Conservation (phyloP, 2,797 vertebrate species). For the Eremophila alpestris region DNA sequence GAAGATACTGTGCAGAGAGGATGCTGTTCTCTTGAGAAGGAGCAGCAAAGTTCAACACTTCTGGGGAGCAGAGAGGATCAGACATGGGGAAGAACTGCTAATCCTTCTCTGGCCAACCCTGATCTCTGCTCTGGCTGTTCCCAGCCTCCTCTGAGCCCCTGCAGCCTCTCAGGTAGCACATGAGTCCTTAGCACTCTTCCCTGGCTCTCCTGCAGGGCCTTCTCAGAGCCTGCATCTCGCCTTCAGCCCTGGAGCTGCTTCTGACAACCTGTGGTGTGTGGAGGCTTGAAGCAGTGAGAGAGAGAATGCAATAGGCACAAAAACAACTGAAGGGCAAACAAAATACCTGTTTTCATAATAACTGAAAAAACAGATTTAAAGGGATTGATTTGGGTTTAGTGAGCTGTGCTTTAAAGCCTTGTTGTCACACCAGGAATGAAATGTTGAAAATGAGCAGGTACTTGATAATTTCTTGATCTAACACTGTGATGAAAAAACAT, state of each 20-base stretch:
- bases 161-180: background rate
- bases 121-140: accelerated
- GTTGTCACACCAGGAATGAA: background rate
- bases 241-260: background rate
- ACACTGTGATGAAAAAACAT: background rate
- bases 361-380: background rate
- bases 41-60: background rate
- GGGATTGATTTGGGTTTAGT: background rate
- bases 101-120: background rate
- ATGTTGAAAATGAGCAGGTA: background rate
- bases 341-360: background rate
- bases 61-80: background rate
- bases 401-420: background rate
- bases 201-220: background rate
- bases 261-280: background rate
- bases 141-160: background rate
- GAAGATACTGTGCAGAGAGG: background rate
- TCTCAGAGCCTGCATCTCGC: background rate
- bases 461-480: background rate
- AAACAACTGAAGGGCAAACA: background rate
- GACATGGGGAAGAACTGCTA: accelerated
- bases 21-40: background rate
- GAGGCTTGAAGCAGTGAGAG: background rate
- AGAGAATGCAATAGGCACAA: background rate
- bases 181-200: background rate